A percentile compares a stretch with the other conserved stretches of the same genome.
Evolutionary conservation across 2,797 vertebrate species (phyloP).

Genomic region (Xiphorhynchus erythropygius): DNA sequence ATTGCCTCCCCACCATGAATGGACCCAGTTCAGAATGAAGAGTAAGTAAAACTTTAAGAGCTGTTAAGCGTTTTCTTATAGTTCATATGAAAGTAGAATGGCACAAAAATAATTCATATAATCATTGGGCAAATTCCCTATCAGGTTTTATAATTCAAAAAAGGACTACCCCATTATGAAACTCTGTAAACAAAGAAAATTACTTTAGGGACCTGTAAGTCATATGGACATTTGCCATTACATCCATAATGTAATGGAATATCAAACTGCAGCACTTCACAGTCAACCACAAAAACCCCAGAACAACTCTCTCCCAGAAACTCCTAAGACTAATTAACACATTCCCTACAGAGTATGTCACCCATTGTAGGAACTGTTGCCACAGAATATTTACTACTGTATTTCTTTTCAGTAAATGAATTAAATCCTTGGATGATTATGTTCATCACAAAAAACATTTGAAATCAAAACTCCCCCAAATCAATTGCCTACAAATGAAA

Average conservation of each 20-base stretch:
- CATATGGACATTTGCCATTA: neutral
- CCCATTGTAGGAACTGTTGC: neutral
- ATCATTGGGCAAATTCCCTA: neutral
- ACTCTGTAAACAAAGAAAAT: neutral
- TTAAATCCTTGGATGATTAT: neutral
- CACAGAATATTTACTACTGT: neutral
- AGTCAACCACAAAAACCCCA: neutral
- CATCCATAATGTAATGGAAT: neutral
- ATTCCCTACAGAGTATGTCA: neutral
- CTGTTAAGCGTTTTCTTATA: neutral
- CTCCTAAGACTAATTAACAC: neutral
- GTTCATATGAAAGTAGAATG: fast-evolving
- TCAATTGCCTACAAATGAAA: neutral
- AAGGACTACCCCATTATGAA: neutral
- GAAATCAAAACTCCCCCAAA: neutral
- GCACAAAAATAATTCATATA: neutral
- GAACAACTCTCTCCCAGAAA: neutral
- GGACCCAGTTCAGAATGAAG: neutral
- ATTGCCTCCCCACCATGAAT: neutral
- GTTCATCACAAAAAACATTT: neutral
- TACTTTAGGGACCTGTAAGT: neutral
- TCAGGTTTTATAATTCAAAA: neutral
- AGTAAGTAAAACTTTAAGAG: neutral
- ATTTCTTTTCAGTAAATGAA: neutral
- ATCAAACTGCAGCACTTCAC: neutral